Evolutionary conservation across 2,113 vertebrate species (phyloP), one percentile per base, ranked within the genome.

Genomic region (Pedionomus torquatus): DNA sequence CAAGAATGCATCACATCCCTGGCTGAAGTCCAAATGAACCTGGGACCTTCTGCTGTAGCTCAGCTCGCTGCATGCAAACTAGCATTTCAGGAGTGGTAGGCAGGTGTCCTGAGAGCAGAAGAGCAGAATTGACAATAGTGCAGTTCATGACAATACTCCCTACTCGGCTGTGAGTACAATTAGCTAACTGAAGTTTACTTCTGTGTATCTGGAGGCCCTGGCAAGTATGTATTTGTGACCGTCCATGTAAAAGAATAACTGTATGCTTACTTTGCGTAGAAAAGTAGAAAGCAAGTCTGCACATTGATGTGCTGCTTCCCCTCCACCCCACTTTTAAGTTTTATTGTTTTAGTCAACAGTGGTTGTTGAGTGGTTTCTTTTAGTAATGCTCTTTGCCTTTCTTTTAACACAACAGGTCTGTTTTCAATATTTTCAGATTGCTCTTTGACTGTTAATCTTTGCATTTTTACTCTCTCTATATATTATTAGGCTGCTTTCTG

Each of bases 371-470:
- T 3, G 1, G 18, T 89, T 81, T 87, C 57, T 82, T 89, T 78
- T 81, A 83, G 26, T 74, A 39, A 41, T 21, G 23, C 64, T 69
- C 61, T 65, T 0, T 82, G 60, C 57, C 31, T 76, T 81, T 84
- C 52, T 90, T 90, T 81, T 76, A 92, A 52, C 31, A 26, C 35
- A 72, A 30, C 14, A 71, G 43, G 7, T 84, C 92, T 95, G 80
- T 79, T 93, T 93, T 76, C 65, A 89, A 16, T 92, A 87, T 92
- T 89, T 95, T 91, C 41, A 41, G 46, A 49, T 82, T 83, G 33
- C 71, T 71, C 24, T 92, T 70, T 82, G 57, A 21, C 55, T 81
- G 55, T 93, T 94, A 63, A 75, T 91, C 60, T 83, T 80, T 71
- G 30, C 11, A 10, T 88, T 93, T 87, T 88, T 85, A n/a, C 37